Base-by-base conservation (phyloP, 2,888 invertebrate species). In the Apoda limacodes region DNA sequence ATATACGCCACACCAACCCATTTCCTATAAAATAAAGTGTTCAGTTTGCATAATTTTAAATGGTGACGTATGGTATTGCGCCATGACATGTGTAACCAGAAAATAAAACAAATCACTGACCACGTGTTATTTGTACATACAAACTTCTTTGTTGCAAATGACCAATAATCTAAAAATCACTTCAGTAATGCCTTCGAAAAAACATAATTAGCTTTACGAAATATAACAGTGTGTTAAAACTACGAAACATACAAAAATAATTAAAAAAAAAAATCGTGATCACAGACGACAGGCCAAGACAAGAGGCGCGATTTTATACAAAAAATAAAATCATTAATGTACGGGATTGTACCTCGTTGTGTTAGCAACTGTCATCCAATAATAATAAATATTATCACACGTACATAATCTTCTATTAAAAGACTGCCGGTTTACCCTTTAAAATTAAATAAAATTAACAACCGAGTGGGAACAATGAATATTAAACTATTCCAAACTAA, bases 241-340 rank as follows among this genome's bases (percentile, higher is more conserved):
- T 69, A 71, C 58, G 53, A 50, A 61, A 64, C 66, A 63, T 68
- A 67, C 59, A 68, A 60, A 62, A 63, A 44, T 62, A 64, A n/a
- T n/a, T n/a, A n/a, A n/a, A 58, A 63, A 63, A 63, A 63, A 65
- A 61, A 72, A 71, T 68, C 71, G 64, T 63, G 67, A 56, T 62
- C 47, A 52, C 53, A 68, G 80, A 80, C 76, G 76, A 76, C 80
- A 76, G 80, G 80, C 80, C 80, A 78, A 80, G 80, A 76, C 80
- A 66, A 66, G 65, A 71, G 75, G 66, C 61, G 68, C 60, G 76
- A 78, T 76, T 76, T 76, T 78, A 78, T 72, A 74, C 74, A 76
- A 72, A 78, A 80, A 70, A 71, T 75, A 75, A 78, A 78, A 78
- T 75, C 72, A 63, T 43, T 50, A 46, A 48, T 54, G 80, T 80